Conservation (phyloP, 2,797 vertebrate genomes). For the Manis pentadactyla region DNA sequence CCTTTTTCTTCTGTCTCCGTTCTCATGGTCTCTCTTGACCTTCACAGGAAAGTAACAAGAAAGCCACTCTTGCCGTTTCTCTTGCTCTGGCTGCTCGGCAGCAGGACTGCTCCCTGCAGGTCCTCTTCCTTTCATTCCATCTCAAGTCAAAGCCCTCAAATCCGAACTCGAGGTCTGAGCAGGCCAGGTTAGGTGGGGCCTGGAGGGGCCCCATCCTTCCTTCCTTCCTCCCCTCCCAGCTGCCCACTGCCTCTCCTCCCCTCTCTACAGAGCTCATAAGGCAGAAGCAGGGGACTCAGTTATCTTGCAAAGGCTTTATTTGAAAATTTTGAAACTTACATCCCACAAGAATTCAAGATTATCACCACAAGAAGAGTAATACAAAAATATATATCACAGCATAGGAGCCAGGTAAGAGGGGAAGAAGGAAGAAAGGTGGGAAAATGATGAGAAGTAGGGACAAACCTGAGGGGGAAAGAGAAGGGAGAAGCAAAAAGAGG, state of each 20-base stretch:
- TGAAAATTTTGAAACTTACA: slow-evolving; percentile 90
- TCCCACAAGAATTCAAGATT: slow-evolving; percentile 89
- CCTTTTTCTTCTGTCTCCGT: background rate
- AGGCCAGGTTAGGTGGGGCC: background rate
- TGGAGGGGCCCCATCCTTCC: background rate
- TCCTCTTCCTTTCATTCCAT: background rate
- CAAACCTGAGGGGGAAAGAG: slow-evolving; percentile 39
- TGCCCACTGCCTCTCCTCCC: background rate
- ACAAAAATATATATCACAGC: slow-evolving; percentile 92
- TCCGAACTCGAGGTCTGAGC: background rate
- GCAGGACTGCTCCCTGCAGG: background rate
- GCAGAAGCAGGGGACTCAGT: slow-evolving; percentile 66
- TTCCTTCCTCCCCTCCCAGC: background rate
- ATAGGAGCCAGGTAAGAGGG: slow-evolving; percentile 78
- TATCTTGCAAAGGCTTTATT: slow-evolving; percentile 91
- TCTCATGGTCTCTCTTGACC: slow-evolving; percentile 36
- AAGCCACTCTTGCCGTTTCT: background rate
- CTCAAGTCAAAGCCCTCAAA: background rate
- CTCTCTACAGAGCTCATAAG: slow-evolving; percentile 57
- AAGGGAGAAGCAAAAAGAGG: slow-evolving; percentile 16
- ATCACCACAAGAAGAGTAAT: slow-evolving; percentile 89
- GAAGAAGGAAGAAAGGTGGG: slow-evolving; percentile 57
- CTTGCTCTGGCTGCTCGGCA: background rate
- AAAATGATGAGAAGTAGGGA: slow-evolving; percentile 60
- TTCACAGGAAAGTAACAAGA: slow-evolving; percentile 3